Evolutionary conservation across 1,140 invertebrate genomes (phyloP).

Genomic region (Cecropterus lyciades): DNA sequence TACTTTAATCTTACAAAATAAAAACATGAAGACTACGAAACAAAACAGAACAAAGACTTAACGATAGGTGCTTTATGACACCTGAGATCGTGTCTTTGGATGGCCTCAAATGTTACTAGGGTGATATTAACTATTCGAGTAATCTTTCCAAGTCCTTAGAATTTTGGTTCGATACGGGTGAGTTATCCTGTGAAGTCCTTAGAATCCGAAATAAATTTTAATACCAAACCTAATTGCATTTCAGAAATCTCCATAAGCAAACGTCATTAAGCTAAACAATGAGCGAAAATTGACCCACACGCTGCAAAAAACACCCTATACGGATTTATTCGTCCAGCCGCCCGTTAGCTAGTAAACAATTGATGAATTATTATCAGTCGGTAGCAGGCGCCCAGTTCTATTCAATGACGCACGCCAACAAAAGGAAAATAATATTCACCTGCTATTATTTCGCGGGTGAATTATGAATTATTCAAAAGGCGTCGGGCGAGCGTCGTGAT

Average conservation of each 20-base stretch:
- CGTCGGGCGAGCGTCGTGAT: slow-evolving; percentile 35
- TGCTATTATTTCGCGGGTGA: slow-evolving; percentile 40
- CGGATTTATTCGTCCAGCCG: slow-evolving; percentile 34
- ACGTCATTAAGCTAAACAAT: background rate
- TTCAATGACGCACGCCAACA: slow-evolving; percentile 29
- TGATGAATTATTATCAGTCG: slow-evolving; percentile 40
- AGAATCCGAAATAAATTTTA: too few species aligned
- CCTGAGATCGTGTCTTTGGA: too few species aligned
- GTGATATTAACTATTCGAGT: too few species aligned
- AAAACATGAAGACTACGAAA: too few species aligned
- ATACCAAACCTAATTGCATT: background rate
- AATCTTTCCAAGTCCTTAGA: too few species aligned
- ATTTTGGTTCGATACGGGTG: too few species aligned
- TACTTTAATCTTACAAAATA: too few species aligned
- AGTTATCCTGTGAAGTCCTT: too few species aligned
- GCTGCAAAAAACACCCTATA: slow-evolving; percentile 10
- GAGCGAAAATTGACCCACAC: background rate
- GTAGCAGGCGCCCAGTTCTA: slow-evolving; percentile 33
- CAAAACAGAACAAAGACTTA: too few species aligned
- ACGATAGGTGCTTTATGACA: too few species aligned
- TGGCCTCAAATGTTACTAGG: too few species aligned
- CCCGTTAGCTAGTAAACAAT: slow-evolving; percentile 37
- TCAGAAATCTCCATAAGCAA: background rate
- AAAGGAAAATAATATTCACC: slow-evolving; percentile 39
- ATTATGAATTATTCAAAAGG: slow-evolving; percentile 38